Conservation (phyloP, 2,113 vertebrate genomes). For the Antigone vipio region DNA sequence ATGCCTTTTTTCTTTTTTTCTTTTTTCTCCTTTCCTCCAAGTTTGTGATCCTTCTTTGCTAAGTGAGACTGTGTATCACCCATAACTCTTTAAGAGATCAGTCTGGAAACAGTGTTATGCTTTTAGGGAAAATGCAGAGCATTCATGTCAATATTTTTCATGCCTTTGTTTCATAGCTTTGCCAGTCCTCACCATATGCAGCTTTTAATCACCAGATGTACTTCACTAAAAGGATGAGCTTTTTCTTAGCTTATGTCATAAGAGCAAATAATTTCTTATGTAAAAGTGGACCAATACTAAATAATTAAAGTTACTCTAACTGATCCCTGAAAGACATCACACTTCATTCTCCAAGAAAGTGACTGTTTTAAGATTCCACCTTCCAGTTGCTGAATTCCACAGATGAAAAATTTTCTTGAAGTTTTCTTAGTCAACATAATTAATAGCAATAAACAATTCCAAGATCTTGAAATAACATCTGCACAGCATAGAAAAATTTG, state of each 20-base stretch:
- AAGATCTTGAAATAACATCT: neutral
- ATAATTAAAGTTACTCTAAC: neutral
- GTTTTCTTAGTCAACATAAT: neutral
- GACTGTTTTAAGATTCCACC: neutral
- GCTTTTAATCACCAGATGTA: neutral
- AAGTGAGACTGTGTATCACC: neutral
- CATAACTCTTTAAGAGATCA: neutral
- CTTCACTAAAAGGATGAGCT: neutral
- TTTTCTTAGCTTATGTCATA: neutral
- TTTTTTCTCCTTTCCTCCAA: neutral
- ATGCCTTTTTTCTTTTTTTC: neutral
- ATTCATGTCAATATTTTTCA: neutral
- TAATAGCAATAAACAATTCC: neutral
- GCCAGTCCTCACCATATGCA: neutral
- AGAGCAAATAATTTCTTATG: neutral
- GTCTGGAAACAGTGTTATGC: neutral
- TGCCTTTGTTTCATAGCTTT: neutral
- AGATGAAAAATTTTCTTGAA: neutral
- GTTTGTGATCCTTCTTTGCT: neutral
- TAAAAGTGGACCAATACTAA: neutral
- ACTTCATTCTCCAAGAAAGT: neutral
- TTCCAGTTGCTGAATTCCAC: neutral
- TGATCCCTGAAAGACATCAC: neutral
- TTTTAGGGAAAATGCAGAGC: neutral
- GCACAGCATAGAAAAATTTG: neutral